Evolutionary conservation across 2,888 invertebrate species (phyloP).

Genomic region (Laothoe populi): DNA sequence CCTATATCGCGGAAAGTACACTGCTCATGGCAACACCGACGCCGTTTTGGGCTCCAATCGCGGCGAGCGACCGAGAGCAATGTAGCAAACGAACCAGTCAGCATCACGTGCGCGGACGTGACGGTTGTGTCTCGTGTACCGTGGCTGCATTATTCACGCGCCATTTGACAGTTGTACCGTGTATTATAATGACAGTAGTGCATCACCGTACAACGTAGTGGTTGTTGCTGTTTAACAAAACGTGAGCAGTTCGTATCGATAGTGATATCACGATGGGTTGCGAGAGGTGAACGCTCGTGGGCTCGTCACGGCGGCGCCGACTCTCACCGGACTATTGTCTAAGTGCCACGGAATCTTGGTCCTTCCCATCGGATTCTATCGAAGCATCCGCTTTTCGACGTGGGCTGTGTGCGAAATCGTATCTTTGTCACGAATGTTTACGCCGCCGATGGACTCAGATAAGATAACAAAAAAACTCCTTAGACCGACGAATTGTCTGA

Average conservation of each 20-base stretch:
- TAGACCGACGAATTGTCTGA: constrained; percentile 35
- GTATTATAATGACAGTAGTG: constrained; percentile 71
- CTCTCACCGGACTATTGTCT: constrained; percentile 84
- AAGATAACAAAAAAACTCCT: constrained; percentile 58
- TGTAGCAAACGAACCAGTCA: constrained; percentile 72
- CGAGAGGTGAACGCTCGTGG: constrained; percentile 83
- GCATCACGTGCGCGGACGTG: constrained; percentile 77
- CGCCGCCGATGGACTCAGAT: constrained; percentile 65
- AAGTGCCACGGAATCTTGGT: constrained; percentile 83
- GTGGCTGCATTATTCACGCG: constrained; percentile 72
- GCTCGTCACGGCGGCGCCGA: constrained; percentile 82
- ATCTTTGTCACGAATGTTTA: constrained; percentile 60
- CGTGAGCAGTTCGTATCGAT: constrained; percentile 55
- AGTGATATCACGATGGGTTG: constrained; percentile 71
- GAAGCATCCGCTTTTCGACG: constrained; percentile 73
- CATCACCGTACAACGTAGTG: constrained; percentile 72
- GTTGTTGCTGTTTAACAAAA: constrained; percentile 60
- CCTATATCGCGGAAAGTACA: constrained; percentile 55
- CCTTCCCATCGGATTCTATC: constrained; percentile 81
- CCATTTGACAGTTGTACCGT: constrained; percentile 76
- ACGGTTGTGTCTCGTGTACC: constrained; percentile 59
- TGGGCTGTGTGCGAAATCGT: constrained; percentile 72
- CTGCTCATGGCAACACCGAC: constrained; percentile 59
- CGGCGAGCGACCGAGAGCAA: constrained; percentile 54
- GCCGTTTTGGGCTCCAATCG: constrained; percentile 63